These are phyloP conservation scores for Hephaestus fuliginosus DNA, from an alignment of 2,797 vertebrate species.

Conservation along the genomic window DNA sequence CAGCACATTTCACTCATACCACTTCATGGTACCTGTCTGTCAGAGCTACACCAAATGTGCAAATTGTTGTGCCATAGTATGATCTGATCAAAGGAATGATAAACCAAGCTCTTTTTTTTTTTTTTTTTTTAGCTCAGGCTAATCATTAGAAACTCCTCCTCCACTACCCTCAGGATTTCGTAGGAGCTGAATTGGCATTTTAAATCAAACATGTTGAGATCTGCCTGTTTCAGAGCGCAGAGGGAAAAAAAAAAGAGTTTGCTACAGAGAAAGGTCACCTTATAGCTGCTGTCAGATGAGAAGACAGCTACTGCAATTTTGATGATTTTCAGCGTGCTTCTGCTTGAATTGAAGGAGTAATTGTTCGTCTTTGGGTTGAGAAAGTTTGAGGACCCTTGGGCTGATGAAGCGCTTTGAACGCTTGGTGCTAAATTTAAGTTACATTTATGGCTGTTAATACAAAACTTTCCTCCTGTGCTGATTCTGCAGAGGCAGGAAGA, in stretches of 20 bases:
- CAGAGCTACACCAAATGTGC: not conserved
- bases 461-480: not conserved
- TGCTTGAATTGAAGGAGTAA: slow-evolving; percentile 40
- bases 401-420: slow-evolving; percentile 10
- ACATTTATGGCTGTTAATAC: slow-evolving; percentile 19
- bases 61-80: not conserved
- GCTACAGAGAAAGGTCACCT: not conserved
- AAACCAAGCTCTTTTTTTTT: not conserved
- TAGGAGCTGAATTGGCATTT: slow-evolving; percentile 43
- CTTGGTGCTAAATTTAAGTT: not conserved
- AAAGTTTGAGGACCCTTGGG: slow-evolving; percentile 11
- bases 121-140: not conserved
- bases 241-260: not conserved
- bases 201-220: slow-evolving; percentile 57
- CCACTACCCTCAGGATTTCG: slow-evolving; percentile 41
- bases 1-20: slow-evolving; percentile 19
- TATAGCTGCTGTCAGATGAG: slow-evolving; percentile 32
- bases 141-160: slow-evolving; percentile 45
- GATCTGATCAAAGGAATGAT: slow-evolving; percentile 36
- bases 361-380: not conserved
- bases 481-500: not conserved
- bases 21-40: slow-evolving; percentile 6
- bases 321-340: slow-evolving; percentile 13
- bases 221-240: slow-evolving; percentile 19
- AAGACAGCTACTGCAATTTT: not conserved